phyloP scores from a whole-genome alignment of 2,113 vertebrate species.

The Sialia sialis region DNA sequence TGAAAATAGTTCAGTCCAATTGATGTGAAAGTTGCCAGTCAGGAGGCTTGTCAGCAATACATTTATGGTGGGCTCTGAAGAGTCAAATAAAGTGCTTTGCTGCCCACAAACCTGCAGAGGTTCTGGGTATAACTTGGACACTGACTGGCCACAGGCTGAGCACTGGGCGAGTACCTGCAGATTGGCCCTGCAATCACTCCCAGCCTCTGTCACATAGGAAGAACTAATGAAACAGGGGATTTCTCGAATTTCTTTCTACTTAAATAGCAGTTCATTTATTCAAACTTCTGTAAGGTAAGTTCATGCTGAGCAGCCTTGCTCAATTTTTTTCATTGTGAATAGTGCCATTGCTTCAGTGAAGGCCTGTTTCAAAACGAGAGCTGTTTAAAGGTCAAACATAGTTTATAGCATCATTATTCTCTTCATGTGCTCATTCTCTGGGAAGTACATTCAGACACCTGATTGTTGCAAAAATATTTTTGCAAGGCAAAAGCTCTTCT shows the following conservation, averaged over 20 bases:
- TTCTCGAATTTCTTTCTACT: not conserved
- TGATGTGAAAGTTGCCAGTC: not conserved
- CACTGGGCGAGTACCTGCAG: no score
- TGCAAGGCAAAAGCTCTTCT: constrained; percentile 40
- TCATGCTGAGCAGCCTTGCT: not conserved
- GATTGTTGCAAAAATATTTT: constrained; percentile 58
- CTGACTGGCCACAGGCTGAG: not conserved
- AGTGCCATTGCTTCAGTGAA: not conserved
- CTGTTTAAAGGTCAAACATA: not conserved
- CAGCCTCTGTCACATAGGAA: not conserved
- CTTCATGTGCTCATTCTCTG: not conserved
- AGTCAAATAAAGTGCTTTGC: not conserved
- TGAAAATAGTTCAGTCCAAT: not conserved
- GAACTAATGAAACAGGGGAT: not conserved
- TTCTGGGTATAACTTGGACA: not conserved
- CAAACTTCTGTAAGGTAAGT: not conserved
- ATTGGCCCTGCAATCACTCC: rapidly evolving
- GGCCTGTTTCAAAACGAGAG: not conserved
- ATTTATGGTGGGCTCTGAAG: not conserved
- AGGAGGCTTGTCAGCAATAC: not conserved
- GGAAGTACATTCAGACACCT: constrained; percentile 31
- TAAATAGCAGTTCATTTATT: not conserved
- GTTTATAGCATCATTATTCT: constrained; percentile 26
- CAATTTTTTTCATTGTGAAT: not conserved
- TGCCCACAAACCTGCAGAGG: not conserved